Conservation (phyloP, 2,888 invertebrate genomes). For the Tinea pellionella region DNA sequence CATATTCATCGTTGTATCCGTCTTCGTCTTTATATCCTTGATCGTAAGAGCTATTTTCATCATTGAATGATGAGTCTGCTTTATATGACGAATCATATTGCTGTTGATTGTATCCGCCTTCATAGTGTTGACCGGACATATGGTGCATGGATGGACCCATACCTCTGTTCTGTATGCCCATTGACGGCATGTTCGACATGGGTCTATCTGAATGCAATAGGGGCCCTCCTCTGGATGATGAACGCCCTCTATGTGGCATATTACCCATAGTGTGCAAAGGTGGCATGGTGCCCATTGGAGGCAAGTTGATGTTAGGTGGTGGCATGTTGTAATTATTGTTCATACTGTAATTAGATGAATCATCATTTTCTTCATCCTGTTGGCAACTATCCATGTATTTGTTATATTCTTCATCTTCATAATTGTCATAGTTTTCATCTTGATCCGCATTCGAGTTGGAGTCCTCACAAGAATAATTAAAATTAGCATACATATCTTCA, state of each 20-base stretch:
- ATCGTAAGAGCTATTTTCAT: slow-evolving; percentile 37
- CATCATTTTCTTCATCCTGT: slow-evolving; percentile 42
- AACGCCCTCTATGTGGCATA: slow-evolving; percentile 20
- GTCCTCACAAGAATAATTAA: slow-evolving; percentile 47
- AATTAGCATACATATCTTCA: slow-evolving; percentile 53
- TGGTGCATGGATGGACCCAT: slow-evolving; percentile 13
- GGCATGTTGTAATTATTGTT: slow-evolving; percentile 12
- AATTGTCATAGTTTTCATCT: slow-evolving; percentile 38
- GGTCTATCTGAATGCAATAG: slow-evolving; percentile 24
- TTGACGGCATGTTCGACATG: not conserved
- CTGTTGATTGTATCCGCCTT: slow-evolving; percentile 48
- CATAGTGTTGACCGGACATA: slow-evolving; percentile 29
- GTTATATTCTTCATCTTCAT: slow-evolving; percentile 43
- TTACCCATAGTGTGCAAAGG: slow-evolving; percentile 22
- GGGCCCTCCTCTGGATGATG: slow-evolving; percentile 23
- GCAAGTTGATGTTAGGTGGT: not conserved
- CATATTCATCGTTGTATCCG: slow-evolving; percentile 28
- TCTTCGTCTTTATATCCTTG: slow-evolving; percentile 29
- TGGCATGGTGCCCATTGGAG: slow-evolving; percentile 25
- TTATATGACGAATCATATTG: slow-evolving; percentile 34
- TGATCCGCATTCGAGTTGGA: slow-evolving; percentile 33
- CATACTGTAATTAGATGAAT: slow-evolving; percentile 26
- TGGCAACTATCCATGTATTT: slow-evolving; percentile 46
- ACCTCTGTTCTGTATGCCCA: not conserved
- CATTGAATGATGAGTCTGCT: slow-evolving; percentile 43